Base-by-base conservation (phyloP, 2,797 vertebrate genomes). In the Myotis planiceps region DNA sequence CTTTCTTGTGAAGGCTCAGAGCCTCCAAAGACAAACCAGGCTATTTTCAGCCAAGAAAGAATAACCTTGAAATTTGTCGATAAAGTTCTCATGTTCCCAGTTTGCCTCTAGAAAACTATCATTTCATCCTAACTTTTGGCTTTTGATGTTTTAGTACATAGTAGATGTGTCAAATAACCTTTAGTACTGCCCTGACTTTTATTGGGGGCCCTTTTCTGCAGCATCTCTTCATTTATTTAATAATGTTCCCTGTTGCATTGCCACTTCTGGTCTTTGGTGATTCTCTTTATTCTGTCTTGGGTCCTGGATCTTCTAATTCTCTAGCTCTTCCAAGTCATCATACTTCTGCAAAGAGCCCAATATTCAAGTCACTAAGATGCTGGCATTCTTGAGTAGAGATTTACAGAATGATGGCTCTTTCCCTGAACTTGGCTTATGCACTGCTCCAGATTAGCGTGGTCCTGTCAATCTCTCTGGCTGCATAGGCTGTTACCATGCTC, bases 131-230 rank as follows among this genome's bases (percentile, higher is more conserved):
- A 25, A 25, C 95, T 97, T 97, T 69, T 96, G 58, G 88, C 60
- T 91, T 97, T 97, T 97, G 79, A 85, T 97, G 96, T 92, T 68
- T 93, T 63, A 83, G 27, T 68, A 65, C n/a, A 47, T 23, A 72
- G 25, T 74, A 29, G 18, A 53, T 85, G 55, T 92, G 60, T 82
- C 89, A 82, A 80, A 96, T 39, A 87, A 94, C 97, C 97, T 97
- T 97, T 95, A 98, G 96, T 95, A 96, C 94, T 85, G 75, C 5
- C 68, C 94, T 66, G 90, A 83, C 92, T 95, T 97, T 94, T 76
- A 88, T n/a, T 80, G 82, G 81, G 68, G 78, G 53, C 72, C 94
- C 23, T 58, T 94, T 97, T 85, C 84, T 95, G 9, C 88, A 96
- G 90, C 76, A 87, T 85, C 79, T 88, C 95, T 85, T 66, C 95